phyloP scores from a whole-genome alignment of 2,888 invertebrate genomes.

The Agrochola litura region DNA sequence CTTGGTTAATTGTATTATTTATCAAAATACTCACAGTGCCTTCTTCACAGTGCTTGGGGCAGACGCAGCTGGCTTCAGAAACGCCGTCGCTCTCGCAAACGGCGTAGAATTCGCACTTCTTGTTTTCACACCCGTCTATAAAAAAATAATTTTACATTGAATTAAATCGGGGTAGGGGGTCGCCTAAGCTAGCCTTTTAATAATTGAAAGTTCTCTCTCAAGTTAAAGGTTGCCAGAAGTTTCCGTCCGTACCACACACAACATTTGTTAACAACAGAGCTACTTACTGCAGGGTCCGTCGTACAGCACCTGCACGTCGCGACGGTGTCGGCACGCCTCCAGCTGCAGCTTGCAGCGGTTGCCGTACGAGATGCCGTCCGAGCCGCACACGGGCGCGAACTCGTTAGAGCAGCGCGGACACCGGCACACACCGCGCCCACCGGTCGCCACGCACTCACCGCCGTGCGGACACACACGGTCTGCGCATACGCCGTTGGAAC shows the following conservation, averaged over 20 bases:
- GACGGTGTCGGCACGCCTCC: conserved; percentile 94
- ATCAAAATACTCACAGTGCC: conserved; percentile 82
- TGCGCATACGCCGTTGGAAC: conserved; percentile 92
- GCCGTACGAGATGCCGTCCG: conserved; percentile 95
- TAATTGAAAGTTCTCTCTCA: not conserved
- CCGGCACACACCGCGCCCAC: conserved; percentile 94
- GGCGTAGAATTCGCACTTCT: conserved; percentile 95
- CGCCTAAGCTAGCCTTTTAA: not conserved
- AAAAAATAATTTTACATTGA: not conserved
- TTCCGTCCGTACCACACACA: not conserved
- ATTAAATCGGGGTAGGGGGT: not conserved
- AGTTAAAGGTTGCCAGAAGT: not conserved
- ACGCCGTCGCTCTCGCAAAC: conserved; percentile 93
- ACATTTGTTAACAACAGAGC: not conserved
- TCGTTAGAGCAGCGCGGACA: conserved; percentile 96
- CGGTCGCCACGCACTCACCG: conserved; percentile 92
- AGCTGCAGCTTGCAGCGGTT: conserved; percentile 95
- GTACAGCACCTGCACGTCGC: conserved; percentile 94
- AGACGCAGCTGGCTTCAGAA: conserved; percentile 91
- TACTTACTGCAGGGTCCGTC: conserved; percentile 96
- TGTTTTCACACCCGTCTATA: conserved; percentile 95
- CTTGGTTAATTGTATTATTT: not conserved
- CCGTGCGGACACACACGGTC: conserved; percentile 94
- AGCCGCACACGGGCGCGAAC: conserved; percentile 96
- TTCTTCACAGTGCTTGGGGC: conserved; percentile 91